Evolutionary conservation across 2,113 vertebrate species (phyloP), one percentile per base, ranked within the genome.

Genomic region (Actenoides hombroni): DNA sequence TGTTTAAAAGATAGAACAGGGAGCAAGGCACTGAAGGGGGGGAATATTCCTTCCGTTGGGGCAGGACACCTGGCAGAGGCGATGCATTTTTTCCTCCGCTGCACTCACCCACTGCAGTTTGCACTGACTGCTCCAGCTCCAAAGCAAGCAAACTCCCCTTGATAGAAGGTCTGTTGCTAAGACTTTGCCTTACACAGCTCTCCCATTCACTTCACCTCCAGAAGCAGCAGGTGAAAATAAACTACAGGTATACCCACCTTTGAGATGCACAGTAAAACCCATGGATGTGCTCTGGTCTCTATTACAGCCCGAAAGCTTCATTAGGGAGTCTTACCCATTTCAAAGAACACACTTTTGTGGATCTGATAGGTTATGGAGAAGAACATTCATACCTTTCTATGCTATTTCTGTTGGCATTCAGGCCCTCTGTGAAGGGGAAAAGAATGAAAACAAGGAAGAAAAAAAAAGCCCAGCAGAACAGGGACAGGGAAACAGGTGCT

Each of bases 1-100:
- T 96, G 97, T 97, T 89, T 96, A 96, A 92, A 96, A 96, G 97
- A 92, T 23, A 91, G 92, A 91, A 35, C 44, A 16, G 1, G 82
- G 95, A 83, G 90, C 95, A 81, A 73, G 78, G 76, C 44, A 29
- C 59, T 3, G 39, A 49, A 46, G 46, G 67, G 54, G 56, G 63
- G 40, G 48, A 77, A 77, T 35, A n/a, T 83, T 60, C 80, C 69
- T n/a, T 9, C 12, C 5, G 2, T 9, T 76, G 90, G 13, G 19
- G 53, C 5, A 18, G 65, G 48, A 81, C 65, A 48, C 8, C n/a
- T 29, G 83, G 93, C 68, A 86, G 80, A n/a, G 85, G 39, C 19
- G 4, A 57, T 0, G 11, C 9, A 23, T 60, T 82, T 82, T 83
- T 49, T 4, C 20, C 49, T 6, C 39, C 0, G 48, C 81, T 39